Conservation (phyloP, 30 jellyfish, hydroid and myxozoan genomes). For the Mastigias papua region DNA sequence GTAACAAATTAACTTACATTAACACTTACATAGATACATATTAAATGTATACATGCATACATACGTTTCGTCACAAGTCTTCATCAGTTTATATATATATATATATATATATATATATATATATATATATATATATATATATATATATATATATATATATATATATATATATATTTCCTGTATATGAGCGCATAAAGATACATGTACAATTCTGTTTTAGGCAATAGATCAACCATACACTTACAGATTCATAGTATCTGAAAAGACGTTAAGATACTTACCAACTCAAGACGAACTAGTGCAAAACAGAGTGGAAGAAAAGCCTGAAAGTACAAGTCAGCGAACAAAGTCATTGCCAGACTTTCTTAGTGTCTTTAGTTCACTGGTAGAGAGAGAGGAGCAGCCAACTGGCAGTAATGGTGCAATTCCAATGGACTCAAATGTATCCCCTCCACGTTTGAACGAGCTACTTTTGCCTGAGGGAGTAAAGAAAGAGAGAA, state of each 20-base stretch:
- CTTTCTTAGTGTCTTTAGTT: conserved; percentile 30
- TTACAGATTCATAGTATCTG: conserved; percentile 36
- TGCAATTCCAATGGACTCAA: background rate
- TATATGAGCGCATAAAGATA: too few relatives aligned
- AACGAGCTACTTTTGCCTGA: background rate
- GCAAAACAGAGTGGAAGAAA: background rate
- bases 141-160: too few relatives aligned
- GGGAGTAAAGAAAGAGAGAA: conserved; percentile 10
- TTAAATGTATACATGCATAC: too few relatives aligned
- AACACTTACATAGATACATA: too few relatives aligned
- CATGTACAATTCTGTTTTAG: too few relatives aligned
- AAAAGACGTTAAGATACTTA: conserved; percentile 24
- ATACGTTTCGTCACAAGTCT: too few relatives aligned
- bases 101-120: too few relatives aligned
- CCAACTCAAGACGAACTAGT: conserved; percentile 15
- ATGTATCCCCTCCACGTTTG: background rate
- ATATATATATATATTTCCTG: too few relatives aligned
- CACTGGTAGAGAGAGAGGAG: background rate
- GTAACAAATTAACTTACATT: too few relatives aligned
- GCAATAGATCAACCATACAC: conserved; percentile 42
- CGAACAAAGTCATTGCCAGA: conserved; percentile 61
- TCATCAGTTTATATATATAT: too few relatives aligned
- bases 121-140: too few relatives aligned
- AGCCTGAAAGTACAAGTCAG: background rate
- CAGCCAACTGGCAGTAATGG: background rate